Evolutionary conservation across 1,140 invertebrate species (phyloP), one percentile per base, ranked within the genome.

Genomic region (Meloidogyne floridensis): DNA sequence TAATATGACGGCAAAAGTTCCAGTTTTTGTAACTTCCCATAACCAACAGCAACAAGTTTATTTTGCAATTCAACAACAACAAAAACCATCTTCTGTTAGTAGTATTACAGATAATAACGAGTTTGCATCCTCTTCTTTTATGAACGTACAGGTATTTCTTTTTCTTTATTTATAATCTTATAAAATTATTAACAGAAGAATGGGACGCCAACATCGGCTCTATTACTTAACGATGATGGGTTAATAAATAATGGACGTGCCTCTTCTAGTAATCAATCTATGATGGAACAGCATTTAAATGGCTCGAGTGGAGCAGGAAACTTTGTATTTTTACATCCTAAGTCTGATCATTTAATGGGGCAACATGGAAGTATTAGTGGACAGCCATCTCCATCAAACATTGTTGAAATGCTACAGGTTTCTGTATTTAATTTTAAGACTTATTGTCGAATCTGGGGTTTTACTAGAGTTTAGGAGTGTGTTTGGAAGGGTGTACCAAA

Each of bases 21-120:
- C 59, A n/a, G 15, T 65, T 65, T 65, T 65, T 65, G 59, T 65
- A n/a, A 13, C 59, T n/a, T 65, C 59, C 5, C 59, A 65, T 65
- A 65, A n/a, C 59, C 59, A 65, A 65, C 59, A 65, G n/a, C 59
- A 65, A 8, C 59, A 65, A 65, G 59, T 65, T 65, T 65, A 65
- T 65, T 15, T 65, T 65, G 59, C 47, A 47, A 47, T 65, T 65
- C 59, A 65, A n/a, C 59, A 65, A 65, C 59, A 65, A 65, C 59
- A 65, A 65, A 65, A 65, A 65, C 59, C 15, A 65, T 65, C 59
- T 0, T 47, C 47, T 6, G 47, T 47, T 47, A 7, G 5, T 32
- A 32, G 32, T 65, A 15, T 65, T 65, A 6, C n/a, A 65, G 59
- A 65, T 65, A 65, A 65, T 65, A 65, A 5, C n/a, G 59, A 65